Evolutionary conservation across 2,797 vertebrate species (phyloP).

Genomic region (Cetoscarus ocellatus): DNA sequence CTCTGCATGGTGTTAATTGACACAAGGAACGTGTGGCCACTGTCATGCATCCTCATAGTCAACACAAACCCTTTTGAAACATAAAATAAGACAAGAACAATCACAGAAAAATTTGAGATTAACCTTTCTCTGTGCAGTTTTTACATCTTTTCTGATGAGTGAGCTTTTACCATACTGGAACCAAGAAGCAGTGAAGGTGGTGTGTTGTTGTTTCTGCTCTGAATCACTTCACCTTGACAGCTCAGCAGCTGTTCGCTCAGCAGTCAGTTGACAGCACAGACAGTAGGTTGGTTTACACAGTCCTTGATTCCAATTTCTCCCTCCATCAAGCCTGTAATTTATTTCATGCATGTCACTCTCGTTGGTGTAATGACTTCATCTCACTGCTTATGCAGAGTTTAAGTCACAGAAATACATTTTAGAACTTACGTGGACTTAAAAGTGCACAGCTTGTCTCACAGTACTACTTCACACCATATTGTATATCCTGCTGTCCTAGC

Average conservation of each 20-base stretch:
- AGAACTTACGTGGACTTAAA: slow-evolving; percentile 14
- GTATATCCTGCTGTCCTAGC: slow-evolving; percentile 13
- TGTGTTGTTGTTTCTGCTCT: slow-evolving; percentile 53
- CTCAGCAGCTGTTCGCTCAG: slow-evolving; percentile 56
- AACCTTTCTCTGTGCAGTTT: no score
- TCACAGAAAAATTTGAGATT: no score
- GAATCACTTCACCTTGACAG: slow-evolving; percentile 57
- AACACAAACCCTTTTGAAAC: no score
- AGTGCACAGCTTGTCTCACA: slow-evolving; percentile 2
- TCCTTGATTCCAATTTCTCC: slow-evolving; percentile 45
- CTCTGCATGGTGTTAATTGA: no score
- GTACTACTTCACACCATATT: slow-evolving; percentile 17
- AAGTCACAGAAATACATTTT: slow-evolving; percentile 36
- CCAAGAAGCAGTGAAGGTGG: slow-evolving; percentile 37
- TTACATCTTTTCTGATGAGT: no score
- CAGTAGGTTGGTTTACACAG: slow-evolving; percentile 60
- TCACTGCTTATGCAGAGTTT: slow-evolving; percentile 3
- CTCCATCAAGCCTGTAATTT: slow-evolving; percentile 56
- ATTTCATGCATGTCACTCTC: slow-evolving; percentile 55
- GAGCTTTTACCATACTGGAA: slow-evolving; percentile 31
- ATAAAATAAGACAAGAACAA: no score
- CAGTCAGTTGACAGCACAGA: slow-evolving; percentile 46
- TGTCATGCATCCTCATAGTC: no score
- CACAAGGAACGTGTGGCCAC: no score
- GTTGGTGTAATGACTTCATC: slow-evolving; percentile 43